phyloP scores from a whole-genome alignment of 2,888 invertebrate genomes.

The Meganola albula region DNA sequence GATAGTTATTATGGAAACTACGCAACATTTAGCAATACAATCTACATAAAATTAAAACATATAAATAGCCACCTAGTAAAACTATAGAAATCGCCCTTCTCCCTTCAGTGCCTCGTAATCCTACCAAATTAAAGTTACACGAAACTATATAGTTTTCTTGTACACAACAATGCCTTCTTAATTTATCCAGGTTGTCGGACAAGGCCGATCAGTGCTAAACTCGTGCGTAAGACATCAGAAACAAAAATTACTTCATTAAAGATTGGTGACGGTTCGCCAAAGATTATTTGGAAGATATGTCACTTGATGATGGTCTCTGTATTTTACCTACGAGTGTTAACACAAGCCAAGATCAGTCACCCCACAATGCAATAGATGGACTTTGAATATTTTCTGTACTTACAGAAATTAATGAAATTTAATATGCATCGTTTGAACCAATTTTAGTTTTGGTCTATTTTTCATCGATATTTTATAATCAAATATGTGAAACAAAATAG shows the following conservation, averaged over 20 bases:
- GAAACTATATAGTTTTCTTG: conserved; percentile 5
- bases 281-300: conserved; percentile 31
- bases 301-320: too few relatives aligned
- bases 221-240: conserved; percentile 56
- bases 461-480: too few relatives aligned
- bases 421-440: too few relatives aligned
- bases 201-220: conserved; percentile 53
- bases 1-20: too few relatives aligned
- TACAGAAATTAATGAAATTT: too few relatives aligned
- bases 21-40: too few relatives aligned
- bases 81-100: conserved; percentile 36
- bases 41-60: not conserved
- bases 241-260: conserved; percentile 63
- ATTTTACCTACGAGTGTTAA: too few relatives aligned
- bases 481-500: too few relatives aligned
- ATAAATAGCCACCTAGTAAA: not conserved
- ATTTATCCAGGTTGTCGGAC: conserved; percentile 42
- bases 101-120: conserved; percentile 49
- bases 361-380: too few relatives aligned
- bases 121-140: conserved; percentile 29
- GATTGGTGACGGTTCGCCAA: conserved; percentile 45
- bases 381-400: too few relatives aligned
- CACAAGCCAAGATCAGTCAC: too few relatives aligned
- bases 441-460: too few relatives aligned
- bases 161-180: conserved; percentile 38